Percentiles rank a stretch among this genome's conserved stretches.
These are phyloP conservation scores for Psilopogon haemacephalus DNA, from an alignment of 2,113 vertebrate species.

Conservation along the genomic window DNA sequence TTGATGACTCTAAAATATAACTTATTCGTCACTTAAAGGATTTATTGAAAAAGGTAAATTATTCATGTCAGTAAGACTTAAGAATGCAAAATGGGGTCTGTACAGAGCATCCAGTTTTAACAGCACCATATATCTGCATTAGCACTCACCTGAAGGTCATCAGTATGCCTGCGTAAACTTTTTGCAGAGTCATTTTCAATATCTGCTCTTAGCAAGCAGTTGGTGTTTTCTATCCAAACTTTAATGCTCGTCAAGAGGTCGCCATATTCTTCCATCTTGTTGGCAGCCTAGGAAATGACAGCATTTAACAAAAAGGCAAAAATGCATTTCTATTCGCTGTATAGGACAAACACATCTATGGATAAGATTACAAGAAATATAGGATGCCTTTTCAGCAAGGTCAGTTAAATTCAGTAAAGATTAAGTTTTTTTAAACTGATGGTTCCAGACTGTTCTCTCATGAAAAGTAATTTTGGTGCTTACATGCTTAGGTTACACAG, in stretches of 20 bases:
- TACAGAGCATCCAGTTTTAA: neutral
- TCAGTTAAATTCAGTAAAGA: neutral
- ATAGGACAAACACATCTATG: neutral
- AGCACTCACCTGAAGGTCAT: slow-evolving; percentile 80
- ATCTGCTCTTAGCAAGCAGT: slow-evolving; percentile 78
- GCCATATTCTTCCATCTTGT: slow-evolving; percentile 84
- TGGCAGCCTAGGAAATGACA: slow-evolving; percentile 76
- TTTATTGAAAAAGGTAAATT: neutral
- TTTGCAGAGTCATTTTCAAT: slow-evolving; percentile 79
- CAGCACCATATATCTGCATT: neutral
- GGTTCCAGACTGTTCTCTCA: neutral
- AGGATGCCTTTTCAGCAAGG: neutral
- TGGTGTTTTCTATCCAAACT: slow-evolving; percentile 84
- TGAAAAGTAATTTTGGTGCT: neutral
- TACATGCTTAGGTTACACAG: neutral
- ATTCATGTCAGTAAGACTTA: neutral
- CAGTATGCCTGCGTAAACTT: slow-evolving; percentile 76
- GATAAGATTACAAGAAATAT: neutral
- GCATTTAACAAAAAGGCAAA: neutral
- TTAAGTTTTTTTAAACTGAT: neutral
- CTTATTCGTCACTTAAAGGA: neutral
- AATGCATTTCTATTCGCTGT: neutral
- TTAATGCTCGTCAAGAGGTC: slow-evolving; percentile 83
- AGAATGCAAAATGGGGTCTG: neutral
- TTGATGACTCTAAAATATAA: neutral